Percentiles rank a stretch among this genome's conserved stretches.
Evolutionary conservation across 2,888 invertebrate species (phyloP).

Genomic region (Bellardia pandia): DNA sequence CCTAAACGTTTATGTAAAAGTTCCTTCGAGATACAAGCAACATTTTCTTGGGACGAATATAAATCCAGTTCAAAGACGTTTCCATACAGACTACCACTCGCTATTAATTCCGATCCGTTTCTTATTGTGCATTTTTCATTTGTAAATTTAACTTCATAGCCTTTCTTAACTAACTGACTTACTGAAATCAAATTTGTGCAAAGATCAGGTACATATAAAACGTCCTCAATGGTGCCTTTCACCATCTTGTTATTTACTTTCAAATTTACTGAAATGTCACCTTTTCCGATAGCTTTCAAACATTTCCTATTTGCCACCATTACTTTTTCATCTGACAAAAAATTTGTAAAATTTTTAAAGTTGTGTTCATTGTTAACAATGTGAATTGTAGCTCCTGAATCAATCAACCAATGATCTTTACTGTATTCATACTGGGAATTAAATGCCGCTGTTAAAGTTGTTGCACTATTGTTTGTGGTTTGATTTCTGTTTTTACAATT

Average conservation of each 20-base stretch:
- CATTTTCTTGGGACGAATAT: too few species aligned
- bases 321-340: too few species aligned
- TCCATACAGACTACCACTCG: too few species aligned
- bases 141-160: conserved; percentile 22
- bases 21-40: too few species aligned
- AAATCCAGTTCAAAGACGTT: conserved; percentile 30
- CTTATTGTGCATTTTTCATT: conserved; percentile 21
- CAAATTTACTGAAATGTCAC: too few species aligned
- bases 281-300: too few species aligned
- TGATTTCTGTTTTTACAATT: conserved; percentile 10
- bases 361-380: too few species aligned
- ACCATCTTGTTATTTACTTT: conserved; percentile 4
- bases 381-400: too few species aligned
- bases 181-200: conserved; percentile 59
- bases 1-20: background rate
- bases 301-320: too few species aligned
- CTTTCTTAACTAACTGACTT: conserved; percentile 45
- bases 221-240: conserved; percentile 15
- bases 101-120: background rate
- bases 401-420: background rate
- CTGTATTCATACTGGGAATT: background rate
- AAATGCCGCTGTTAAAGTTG: conserved; percentile 35
- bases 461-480: background rate
- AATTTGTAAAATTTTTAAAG: too few species aligned
- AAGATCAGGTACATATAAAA: conserved; percentile 46